Conservation (phyloP, 2,888 invertebrate genomes). For the Danaus chrysippus region DNA sequence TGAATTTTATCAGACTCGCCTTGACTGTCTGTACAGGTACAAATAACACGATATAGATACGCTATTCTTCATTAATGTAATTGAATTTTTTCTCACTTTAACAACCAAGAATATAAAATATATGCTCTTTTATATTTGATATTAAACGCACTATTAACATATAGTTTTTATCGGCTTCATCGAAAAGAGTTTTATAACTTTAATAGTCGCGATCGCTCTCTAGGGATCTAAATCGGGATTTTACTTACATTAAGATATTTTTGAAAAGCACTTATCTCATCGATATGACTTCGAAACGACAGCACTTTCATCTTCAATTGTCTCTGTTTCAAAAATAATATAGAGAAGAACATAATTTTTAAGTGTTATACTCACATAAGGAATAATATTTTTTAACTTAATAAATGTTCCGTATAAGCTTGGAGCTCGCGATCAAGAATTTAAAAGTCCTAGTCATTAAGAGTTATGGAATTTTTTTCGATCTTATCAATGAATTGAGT, state of each 20-base stretch:
- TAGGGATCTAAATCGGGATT: not conserved
- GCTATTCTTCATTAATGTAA: no score
- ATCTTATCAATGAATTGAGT: conserved; percentile 68
- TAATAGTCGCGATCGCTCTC: not conserved
- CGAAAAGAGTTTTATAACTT: not conserved
- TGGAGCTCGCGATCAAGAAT: conserved; percentile 38
- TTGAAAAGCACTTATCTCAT: not conserved
- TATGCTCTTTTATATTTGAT: no score
- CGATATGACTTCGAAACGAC: not conserved
- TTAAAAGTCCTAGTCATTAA: conserved; percentile 59
- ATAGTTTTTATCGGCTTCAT: not conserved
- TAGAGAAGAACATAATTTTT: no score
- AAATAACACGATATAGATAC: not conserved
- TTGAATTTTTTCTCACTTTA: no score
- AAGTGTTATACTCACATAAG: no score
- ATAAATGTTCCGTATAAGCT: not conserved
- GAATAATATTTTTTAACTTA: no score
- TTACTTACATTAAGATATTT: not conserved
- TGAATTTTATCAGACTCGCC: conserved; percentile 1
- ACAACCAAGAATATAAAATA: no score
- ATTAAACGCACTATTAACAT: no score
- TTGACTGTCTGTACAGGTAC: not conserved
- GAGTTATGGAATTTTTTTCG: conserved; percentile 67
- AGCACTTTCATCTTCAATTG: not conserved
- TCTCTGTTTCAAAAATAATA: not conserved